Base-by-base conservation (phyloP, 2,888 invertebrate genomes). In the Dicyrtoma fusca region DNA sequence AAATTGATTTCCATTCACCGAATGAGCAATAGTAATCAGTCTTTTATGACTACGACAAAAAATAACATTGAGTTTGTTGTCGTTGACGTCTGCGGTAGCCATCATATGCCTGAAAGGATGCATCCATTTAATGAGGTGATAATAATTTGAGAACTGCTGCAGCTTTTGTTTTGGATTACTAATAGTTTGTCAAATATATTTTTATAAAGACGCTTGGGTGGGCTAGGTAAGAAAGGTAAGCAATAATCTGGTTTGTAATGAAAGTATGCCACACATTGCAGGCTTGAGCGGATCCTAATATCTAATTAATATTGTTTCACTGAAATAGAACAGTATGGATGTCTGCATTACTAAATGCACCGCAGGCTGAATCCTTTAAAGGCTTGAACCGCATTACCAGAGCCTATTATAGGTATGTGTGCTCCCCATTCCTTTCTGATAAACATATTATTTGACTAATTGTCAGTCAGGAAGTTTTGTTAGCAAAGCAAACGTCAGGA, bases 201-300 rank as follows among this genome's bases (percentile, higher is more conserved):
- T 51, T 51, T 51, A n/a, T 14, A 8, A 10, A 17, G 47, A 45
- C 44, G 49, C 45, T 47, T 64, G 63, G 63, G 63, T 64, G 63
- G 65, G 51, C 65, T 26, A 64, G 13, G 6, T 19, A 55, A 21
- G 8, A 26, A 13, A 3, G 65, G 2, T 26, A 34, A 49, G 49
- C 45, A 45, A 63, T 63, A 63, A 23, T 47, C 25, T 44, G 23
- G 25, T 47, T 64, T 47, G 47, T 64, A 65, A 51, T 51, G 65
- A 34, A 65, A 65, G 65, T 53, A 65, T 65, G 65, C 65, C 51
- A 51, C 26, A 51, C 51, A 47, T 64, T 64, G 47, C 47, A 64
- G 47, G 63, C 21, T 11, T 64, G 49, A 64, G 47, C 47, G 63
- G 49, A 14, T 63, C 47, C 21, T 63, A 63, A 63, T 63, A 49